A percentile compares a stretch with the other conserved stretches of the same genome.
Evolutionary conservation across 2,113 vertebrate species (phyloP).

Genomic region (Callospermophilus lateralis): DNA sequence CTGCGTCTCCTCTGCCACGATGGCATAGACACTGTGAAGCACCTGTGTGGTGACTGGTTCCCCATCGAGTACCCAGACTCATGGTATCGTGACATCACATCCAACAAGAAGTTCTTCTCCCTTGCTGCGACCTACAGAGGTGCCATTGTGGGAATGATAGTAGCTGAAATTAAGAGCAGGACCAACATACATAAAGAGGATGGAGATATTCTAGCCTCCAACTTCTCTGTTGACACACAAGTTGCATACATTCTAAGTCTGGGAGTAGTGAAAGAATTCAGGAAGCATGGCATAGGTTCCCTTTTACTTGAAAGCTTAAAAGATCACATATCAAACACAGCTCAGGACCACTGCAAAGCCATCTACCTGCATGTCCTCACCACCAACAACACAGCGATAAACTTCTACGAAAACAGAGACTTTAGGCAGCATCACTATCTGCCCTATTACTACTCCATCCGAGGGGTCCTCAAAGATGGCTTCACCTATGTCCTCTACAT

Average conservation of each 20-base stretch:
- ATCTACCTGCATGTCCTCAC: slow-evolving; percentile 99
- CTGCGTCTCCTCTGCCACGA: slow-evolving; percentile 98
- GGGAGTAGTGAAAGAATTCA: slow-evolving; percentile 98
- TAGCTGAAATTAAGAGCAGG: slow-evolving; percentile 98
- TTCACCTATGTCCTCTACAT: slow-evolving; percentile 99
- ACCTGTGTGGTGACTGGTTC: slow-evolving; percentile 98
- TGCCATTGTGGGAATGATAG: slow-evolving; percentile 99
- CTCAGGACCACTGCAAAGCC: slow-evolving; percentile 99
- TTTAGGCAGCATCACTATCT: slow-evolving; percentile 99
- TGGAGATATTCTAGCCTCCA: slow-evolving; percentile 98
- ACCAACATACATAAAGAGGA: slow-evolving; percentile 99
- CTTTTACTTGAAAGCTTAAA: slow-evolving; percentile 98
- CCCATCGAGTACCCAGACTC: slow-evolving; percentile 99
- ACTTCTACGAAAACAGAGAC: slow-evolving; percentile 99
- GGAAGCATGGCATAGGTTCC: slow-evolving; percentile 98
- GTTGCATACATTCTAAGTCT: slow-evolving; percentile 99
- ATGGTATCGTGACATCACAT: slow-evolving; percentile 99
- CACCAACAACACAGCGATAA: slow-evolving; percentile 98
- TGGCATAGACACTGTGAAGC: slow-evolving; percentile 99
- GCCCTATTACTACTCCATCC: slow-evolving; percentile 99
- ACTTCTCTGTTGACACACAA: slow-evolving; percentile 97
- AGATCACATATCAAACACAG: slow-evolving; percentile 97
- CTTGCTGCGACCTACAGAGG: slow-evolving; percentile 97
- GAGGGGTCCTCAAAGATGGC: slow-evolving; percentile 98
- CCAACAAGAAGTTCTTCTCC: slow-evolving; percentile 99